phyloP scores from a whole-genome alignment of 2,888 invertebrate species.

The Chloroclysta siterata region DNA sequence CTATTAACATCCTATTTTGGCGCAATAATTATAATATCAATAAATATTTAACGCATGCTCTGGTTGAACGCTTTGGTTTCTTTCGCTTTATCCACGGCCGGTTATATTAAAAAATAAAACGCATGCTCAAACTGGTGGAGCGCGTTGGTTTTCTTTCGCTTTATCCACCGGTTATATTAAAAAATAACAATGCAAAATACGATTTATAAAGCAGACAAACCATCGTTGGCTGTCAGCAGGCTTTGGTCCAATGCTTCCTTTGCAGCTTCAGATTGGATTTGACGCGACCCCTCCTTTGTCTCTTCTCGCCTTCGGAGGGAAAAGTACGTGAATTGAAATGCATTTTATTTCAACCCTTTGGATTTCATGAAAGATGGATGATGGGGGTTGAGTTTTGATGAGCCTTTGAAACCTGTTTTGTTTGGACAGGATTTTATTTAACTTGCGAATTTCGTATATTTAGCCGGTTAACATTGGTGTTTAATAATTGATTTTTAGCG shows the following conservation, averaged over 20 bases:
- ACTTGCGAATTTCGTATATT: neutral
- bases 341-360: conserved; percentile 40
- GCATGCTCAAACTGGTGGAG: too few relatives aligned
- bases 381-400: conserved; percentile 13
- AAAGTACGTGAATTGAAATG: conserved; percentile 46
- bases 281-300: conserved; percentile 44
- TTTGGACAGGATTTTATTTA: neutral
- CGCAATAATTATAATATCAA: too few relatives aligned
- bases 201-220: conserved; percentile 9
- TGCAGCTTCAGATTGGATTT: conserved; percentile 47
- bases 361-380: conserved; percentile 27
- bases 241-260: conserved; percentile 23
- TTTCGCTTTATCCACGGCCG: too few relatives aligned
- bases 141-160: neutral
- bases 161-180: neutral
- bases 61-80: too few relatives aligned
- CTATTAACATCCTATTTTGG: too few relatives aligned
- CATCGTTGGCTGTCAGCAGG: conserved; percentile 5
- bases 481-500: too few relatives aligned
- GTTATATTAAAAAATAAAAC: too few relatives aligned
- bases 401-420: neutral
- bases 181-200: neutral
- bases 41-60: too few relatives aligned
- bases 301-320: conserved; percentile 29
- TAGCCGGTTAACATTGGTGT: too few relatives aligned